Conservation (phyloP, 2,888 invertebrate species). For the Notodonta dromedarius region DNA sequence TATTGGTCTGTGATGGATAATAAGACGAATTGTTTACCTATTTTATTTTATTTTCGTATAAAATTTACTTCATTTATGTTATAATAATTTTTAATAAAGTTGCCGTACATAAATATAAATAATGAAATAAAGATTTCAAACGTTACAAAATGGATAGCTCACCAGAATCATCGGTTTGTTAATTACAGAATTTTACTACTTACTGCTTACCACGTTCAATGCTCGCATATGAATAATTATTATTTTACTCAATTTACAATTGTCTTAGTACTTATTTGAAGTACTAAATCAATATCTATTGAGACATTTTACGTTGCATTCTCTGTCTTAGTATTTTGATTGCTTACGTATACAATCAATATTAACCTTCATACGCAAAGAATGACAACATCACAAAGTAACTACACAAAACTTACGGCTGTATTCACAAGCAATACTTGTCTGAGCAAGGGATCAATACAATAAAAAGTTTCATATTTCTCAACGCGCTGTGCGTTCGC, state of each 20-base stretch:
- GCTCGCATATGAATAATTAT: neutral
- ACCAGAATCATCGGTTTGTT: conserved; percentile 39
- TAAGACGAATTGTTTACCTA: neutral
- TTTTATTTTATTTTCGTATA: too few species aligned
- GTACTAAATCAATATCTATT: neutral
- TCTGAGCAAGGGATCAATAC: too few species aligned
- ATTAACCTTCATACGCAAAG: neutral
- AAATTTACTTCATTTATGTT: neutral
- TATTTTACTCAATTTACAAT: neutral
- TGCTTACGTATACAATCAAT: conserved; percentile 7
- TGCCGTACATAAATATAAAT: conserved; percentile 4
- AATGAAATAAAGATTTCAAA: conserved; percentile 23
- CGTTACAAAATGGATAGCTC: conserved; percentile 32
- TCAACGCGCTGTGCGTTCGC: too few species aligned
- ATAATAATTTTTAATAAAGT: neutral
- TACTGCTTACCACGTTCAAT: too few species aligned
- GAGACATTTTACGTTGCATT: neutral
- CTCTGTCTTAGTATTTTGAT: neutral
- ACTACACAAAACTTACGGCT: too few species aligned
- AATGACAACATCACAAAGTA: conserved; percentile 1
- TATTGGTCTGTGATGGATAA: too few species aligned
- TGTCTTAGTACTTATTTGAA: too few species aligned
- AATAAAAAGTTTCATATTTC: too few species aligned
- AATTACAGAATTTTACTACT: neutral
- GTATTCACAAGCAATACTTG: too few species aligned